Conservation (phyloP, 2,797 vertebrate genomes). For the Rallus crepitans region DNA sequence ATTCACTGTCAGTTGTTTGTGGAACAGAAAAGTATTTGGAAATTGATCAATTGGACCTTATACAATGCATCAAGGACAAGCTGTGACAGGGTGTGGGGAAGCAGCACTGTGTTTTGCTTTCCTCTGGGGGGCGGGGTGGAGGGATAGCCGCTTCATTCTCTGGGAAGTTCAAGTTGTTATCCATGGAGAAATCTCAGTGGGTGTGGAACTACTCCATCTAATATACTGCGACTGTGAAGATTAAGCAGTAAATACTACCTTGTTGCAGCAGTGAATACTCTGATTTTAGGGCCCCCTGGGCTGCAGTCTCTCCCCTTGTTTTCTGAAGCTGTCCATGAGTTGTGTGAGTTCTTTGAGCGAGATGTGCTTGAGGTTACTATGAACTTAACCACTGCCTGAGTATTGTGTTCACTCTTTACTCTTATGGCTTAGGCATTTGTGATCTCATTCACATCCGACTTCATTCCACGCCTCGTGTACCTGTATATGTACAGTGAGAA, state of each 20-base stretch:
- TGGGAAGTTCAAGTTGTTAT: not conserved
- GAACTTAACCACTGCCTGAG: constrained; percentile 1
- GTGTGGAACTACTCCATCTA: not conserved
- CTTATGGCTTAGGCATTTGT: constrained; percentile 90
- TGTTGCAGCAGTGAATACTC: not conserved
- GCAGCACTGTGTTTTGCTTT: not conserved
- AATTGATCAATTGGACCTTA: not conserved
- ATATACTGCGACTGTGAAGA: not conserved
- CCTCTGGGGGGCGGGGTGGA: not conserved
- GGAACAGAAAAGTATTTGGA: not conserved
- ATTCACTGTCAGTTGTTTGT: not conserved
- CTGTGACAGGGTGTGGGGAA: not conserved
- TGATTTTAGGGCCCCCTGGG: not conserved
- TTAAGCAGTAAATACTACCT: not conserved
- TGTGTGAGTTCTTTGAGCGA: not conserved
- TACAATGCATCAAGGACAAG: not conserved
- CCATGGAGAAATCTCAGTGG: not conserved
- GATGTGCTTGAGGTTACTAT: not conserved
- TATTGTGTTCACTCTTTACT: constrained; percentile 64
- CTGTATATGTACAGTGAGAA: constrained; percentile 94
- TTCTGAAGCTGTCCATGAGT: not conserved
- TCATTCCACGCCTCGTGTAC: constrained; percentile 98
- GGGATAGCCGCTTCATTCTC: not conserved
- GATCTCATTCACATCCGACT: constrained; percentile 97
- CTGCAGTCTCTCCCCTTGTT: not conserved